Conservation (phyloP, 2,113 vertebrate genomes). For the Callaeas wilsoni region DNA sequence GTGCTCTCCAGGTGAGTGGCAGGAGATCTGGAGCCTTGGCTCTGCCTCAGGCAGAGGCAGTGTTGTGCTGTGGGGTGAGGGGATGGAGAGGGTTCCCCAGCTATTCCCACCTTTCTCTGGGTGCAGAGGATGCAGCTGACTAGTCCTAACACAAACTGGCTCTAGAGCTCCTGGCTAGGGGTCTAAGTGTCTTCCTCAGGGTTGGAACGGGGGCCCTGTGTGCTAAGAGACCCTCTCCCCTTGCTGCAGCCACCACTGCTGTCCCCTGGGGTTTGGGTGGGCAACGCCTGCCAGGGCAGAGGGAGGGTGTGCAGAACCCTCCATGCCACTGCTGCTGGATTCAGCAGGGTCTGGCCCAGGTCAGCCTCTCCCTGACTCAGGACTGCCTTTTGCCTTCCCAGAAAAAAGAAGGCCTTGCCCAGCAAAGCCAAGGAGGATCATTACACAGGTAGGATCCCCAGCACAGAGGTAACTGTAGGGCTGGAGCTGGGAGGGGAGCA, state of each 20-base stretch:
- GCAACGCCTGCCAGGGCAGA: neutral
- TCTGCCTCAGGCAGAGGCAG: neutral
- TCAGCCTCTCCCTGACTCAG: neutral
- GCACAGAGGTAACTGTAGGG: too few species aligned
- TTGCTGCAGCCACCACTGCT: neutral
- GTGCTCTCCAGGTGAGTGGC: neutral
- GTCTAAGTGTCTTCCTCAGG: neutral
- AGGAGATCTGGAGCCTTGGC: neutral
- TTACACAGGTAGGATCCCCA: constrained; percentile 7
- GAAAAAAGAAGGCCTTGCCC: neutral
- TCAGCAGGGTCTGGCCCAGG: neutral
- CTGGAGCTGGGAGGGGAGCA: neutral
- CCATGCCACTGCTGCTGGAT: neutral
- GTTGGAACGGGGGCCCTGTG: neutral
- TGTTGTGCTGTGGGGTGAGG: neutral
- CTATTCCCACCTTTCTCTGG: neutral
- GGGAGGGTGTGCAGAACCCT: neutral
- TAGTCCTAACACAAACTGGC: neutral
- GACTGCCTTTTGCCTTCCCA: neutral
- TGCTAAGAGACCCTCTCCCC: neutral
- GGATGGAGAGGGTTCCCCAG: neutral
- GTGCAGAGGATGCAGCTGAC: neutral
- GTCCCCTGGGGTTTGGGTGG: neutral
- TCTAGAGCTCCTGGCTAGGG: neutral
- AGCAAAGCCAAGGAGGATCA: neutral